Percentiles rank a stretch among this genome's conserved stretches.
These are phyloP conservation scores for Periphyllus acericola DNA, from an alignment of 2,888 invertebrate species.

Conservation along the genomic window DNA sequence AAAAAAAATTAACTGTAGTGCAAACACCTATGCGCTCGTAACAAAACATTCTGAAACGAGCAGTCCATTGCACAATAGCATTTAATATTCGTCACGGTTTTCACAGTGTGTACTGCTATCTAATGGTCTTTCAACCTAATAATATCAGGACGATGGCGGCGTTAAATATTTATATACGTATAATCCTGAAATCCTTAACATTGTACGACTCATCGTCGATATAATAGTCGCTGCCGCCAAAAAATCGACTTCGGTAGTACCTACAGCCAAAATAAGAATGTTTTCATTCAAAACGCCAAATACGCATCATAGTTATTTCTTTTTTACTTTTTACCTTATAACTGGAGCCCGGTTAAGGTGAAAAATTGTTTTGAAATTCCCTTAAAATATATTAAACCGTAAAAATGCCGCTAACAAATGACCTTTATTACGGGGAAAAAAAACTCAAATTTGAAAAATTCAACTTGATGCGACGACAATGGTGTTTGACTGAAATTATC, in stretches of 20 bases:
- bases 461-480: too few relatives aligned
- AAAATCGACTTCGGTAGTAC: background rate
- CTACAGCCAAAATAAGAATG: background rate
- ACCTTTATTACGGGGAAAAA: too few relatives aligned
- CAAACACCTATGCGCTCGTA: conserved; percentile 32
- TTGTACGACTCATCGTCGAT: conserved; percentile 10
- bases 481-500: too few relatives aligned
- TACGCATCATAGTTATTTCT: background rate
- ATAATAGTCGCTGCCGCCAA: background rate
- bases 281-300: background rate
- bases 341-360: too few relatives aligned
- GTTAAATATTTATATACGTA: background rate
- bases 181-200: conserved; percentile 19
- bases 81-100: conserved; percentile 44
- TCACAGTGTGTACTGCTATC: background rate
- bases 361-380: too few relatives aligned
- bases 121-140: conserved; percentile 10
- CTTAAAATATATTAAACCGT: too few relatives aligned
- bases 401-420: too few relatives aligned
- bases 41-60: conserved; percentile 36
- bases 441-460: too few relatives aligned
- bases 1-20: conserved; percentile 43
- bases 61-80: conserved; percentile 32
- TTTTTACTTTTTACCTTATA: too few relatives aligned
- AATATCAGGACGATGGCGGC: background rate